phyloP scores from a whole-genome alignment of 2,797 vertebrate species.

The Parotocinclus haroldoi region DNA sequence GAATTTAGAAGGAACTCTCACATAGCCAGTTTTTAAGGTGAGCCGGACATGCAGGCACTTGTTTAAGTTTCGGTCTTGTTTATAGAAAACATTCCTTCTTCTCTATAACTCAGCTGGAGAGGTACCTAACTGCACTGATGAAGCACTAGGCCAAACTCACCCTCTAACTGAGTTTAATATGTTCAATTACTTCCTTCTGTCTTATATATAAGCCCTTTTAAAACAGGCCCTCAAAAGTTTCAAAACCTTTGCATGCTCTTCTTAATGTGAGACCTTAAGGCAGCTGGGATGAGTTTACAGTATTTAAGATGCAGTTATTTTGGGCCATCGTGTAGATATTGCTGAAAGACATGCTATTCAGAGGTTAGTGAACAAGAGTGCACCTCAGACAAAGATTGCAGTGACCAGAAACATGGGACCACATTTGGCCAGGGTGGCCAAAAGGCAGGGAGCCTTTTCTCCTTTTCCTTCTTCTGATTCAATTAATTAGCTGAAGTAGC shows the following conservation, averaged over 20 bases:
- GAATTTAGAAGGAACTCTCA: slow-evolving; percentile 10
- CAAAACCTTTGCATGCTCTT: slow-evolving; percentile 3
- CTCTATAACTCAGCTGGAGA: slow-evolving; percentile 46
- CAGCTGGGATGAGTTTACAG: slow-evolving; percentile 57
- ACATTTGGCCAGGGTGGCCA: background rate
- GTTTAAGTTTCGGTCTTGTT: slow-evolving; percentile 31
- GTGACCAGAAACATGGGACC: slow-evolving; percentile 1
- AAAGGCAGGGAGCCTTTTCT: too few species aligned
- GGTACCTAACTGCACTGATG: slow-evolving; percentile 44
- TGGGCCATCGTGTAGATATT: slow-evolving; percentile 36
- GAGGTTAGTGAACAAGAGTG: background rate
- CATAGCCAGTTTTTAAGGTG: slow-evolving; percentile 3
- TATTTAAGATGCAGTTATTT: slow-evolving; percentile 55
- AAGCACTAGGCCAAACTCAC: slow-evolving; percentile 42
- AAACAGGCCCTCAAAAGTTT: background rate
- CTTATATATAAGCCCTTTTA: background rate
- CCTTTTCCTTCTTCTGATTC: slow-evolving; percentile 23
- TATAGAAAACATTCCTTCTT: slow-evolving; percentile 45
- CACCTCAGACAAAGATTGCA: background rate
- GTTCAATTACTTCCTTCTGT: slow-evolving; percentile 36
- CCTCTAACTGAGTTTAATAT: slow-evolving; percentile 28
- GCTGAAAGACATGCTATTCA: too few species aligned
- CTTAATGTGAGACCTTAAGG: slow-evolving; percentile 41
- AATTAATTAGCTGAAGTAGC: slow-evolving; percentile 31
- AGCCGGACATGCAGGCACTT: slow-evolving; percentile 20